Base-by-base conservation (phyloP, 2,797 vertebrate species). In the Ambastaia sidthimunki region DNA sequence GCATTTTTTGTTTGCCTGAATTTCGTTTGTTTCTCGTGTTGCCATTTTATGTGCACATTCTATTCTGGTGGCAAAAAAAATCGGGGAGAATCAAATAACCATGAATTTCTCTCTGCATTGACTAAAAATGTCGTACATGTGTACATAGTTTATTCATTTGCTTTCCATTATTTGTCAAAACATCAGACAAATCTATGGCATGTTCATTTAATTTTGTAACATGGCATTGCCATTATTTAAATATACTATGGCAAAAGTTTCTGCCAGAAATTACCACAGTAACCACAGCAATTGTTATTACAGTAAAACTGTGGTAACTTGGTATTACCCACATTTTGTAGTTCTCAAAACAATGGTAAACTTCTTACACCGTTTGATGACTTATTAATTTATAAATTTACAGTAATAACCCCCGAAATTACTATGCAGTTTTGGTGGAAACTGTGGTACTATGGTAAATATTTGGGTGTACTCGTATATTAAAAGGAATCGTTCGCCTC, bases 1-100 rank as follows among this genome's bases (percentile, higher is more conserved):
- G 55, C 28, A 86, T 87, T 80, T 80, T 72, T 90, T 88, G 71
- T 87, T 85, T 85, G 80, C 44, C 75, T 77, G 60, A 80, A 52
- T 52, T 59, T 63, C 28, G 16, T n/a, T n/a, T n/a, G 12, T 23
- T 44, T 37, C 74, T 37, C 3, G 25, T 62, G 59, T 62, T 47
- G 69, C 73, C 65, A 54, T 66, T 41, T 73, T 50, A 48, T 15
- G 47, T 73, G 57, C 59, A 44, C 11, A 11, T 63, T 31, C 9
- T 25, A 21, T 63, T 28, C 60, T 44, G 11, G 0, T 47, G 21
- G 47, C 15, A 34, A 5, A 15, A 34, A n/a, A 7, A 18, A 21
- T 7, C 25, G n/a, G 10, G 41, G 12, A 68, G 28, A 41, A 21
- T 50, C 60, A 21, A 63, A 52, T 44, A 44, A 44, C 41, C 41